Evolutionary conservation across 1,140 invertebrate genomes (phyloP).

Genomic region (Mamestra configurata): DNA sequence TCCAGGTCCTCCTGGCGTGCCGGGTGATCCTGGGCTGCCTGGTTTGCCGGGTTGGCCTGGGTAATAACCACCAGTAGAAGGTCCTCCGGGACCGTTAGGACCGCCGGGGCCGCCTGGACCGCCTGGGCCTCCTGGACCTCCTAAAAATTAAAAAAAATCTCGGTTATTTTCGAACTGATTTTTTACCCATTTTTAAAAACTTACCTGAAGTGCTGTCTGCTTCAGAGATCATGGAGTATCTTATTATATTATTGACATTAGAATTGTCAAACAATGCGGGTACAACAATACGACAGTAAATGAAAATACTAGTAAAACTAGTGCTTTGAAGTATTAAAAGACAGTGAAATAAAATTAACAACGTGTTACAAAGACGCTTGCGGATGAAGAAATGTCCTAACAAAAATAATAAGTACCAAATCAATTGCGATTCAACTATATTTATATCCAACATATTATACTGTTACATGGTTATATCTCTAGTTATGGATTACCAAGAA

Average conservation of each 20-base stretch:
- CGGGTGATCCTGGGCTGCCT: too few species aligned
- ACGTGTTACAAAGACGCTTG: too few species aligned
- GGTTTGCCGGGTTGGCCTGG: background rate
- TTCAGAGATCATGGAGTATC: background rate
- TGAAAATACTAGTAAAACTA: too few species aligned
- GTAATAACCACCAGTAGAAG: background rate
- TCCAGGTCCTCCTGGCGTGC: background rate
- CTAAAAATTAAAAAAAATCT: background rate
- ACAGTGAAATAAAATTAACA: too few species aligned
- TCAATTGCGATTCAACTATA: too few species aligned
- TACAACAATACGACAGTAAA: background rate
- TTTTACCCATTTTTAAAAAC: background rate
- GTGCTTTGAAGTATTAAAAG: too few species aligned
- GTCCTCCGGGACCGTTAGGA: background rate
- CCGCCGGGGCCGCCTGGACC: constrained; percentile 14
- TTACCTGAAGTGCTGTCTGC: background rate
- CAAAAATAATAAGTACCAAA: too few species aligned
- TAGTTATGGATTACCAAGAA: too few species aligned
- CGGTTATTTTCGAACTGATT: background rate
- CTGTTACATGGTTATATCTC: too few species aligned
- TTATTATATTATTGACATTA: background rate
- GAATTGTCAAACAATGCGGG: background rate
- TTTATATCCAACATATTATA: too few species aligned
- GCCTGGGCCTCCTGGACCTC: constrained; percentile 10
- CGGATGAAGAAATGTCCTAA: too few species aligned